Evolutionary conservation across 2,888 invertebrate species (phyloP).

Genomic region (Cremastinae sp.): DNA sequence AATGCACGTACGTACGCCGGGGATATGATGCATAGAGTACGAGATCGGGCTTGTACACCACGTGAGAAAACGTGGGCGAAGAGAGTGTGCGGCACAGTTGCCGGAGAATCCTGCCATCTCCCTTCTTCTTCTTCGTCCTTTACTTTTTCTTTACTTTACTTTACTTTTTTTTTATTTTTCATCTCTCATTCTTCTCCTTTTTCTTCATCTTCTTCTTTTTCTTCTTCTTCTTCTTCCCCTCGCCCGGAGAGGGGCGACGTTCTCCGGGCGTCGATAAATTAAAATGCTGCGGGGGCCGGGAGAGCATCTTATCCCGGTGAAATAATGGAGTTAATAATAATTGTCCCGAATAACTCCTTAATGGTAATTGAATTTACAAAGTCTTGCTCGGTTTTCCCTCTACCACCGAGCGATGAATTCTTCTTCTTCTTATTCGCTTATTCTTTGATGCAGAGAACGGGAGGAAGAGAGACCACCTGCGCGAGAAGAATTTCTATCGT

Average conservation of each 20-base stretch:
- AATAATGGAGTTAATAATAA: slow-evolving; percentile 46
- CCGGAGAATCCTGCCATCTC: slow-evolving; percentile 51
- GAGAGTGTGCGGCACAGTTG: slow-evolving; percentile 51
- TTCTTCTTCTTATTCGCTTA: too few relatives aligned
- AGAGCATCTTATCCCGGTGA: not conserved
- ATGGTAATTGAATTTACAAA: slow-evolving; percentile 46
- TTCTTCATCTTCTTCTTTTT: too few relatives aligned
- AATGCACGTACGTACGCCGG: slow-evolving; percentile 3
- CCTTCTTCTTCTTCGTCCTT: slow-evolving; percentile 2
- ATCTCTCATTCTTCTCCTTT: slow-evolving; percentile 28
- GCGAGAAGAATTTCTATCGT: not conserved
- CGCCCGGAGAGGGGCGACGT: slow-evolving; percentile 39
- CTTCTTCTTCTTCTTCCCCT: not conserved
- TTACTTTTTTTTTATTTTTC: too few relatives aligned
- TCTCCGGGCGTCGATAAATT: slow-evolving; percentile 56
- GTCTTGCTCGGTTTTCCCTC: not conserved
- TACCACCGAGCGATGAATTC: not conserved
- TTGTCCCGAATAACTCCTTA: slow-evolving; percentile 50
- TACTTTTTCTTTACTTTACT: too few relatives aligned
- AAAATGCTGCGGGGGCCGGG: slow-evolving; percentile 56
- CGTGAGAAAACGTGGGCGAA: slow-evolving; percentile 59
- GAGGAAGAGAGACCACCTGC: slow-evolving; percentile 1
- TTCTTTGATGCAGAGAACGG: not conserved
- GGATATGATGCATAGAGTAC: slow-evolving; percentile 34
- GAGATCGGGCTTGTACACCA: slow-evolving; percentile 34